Evolutionary conservation across 23 tunicate species (phyloP).

Genomic region (Ciona savignyi): DNA sequence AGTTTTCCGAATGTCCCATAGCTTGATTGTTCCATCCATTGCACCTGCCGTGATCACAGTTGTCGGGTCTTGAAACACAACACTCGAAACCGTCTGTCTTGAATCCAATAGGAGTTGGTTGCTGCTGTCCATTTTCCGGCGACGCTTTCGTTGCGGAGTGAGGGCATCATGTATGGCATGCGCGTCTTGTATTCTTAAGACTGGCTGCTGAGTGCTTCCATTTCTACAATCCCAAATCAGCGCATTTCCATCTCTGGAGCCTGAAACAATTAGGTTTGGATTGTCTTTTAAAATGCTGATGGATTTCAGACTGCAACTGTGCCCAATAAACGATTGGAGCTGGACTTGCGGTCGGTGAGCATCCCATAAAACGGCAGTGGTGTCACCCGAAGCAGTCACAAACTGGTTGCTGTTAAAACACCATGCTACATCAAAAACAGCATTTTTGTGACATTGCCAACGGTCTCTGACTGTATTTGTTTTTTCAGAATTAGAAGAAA

Average conservation of each 20-base stretch:
- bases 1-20: constrained; percentile 84
- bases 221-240: constrained; percentile 64
- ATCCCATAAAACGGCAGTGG: constrained; percentile 84
- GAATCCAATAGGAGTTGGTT: constrained; percentile 49
- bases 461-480: neutral
- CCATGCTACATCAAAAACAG: constrained; percentile 84
- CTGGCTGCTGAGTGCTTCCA: constrained; percentile 8
- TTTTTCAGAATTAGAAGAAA: neutral
- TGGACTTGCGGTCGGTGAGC: constrained; percentile 3
- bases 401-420: constrained; percentile 17
- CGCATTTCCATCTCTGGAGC: constrained; percentile 89
- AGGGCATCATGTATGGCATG: constrained; percentile 56
- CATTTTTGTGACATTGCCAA: constrained; percentile 55
- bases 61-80: constrained; percentile 39
- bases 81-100: constrained; percentile 71
- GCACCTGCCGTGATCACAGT: constrained; percentile 70
- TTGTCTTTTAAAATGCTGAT: constrained; percentile 31
- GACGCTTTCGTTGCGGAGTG: constrained; percentile 61
- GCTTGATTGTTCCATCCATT: constrained; percentile 71
- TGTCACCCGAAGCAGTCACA: constrained; percentile 89
- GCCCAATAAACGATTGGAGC: constrained; percentile 30
- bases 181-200: constrained; percentile 52
- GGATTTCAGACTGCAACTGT: constrained; percentile 75
- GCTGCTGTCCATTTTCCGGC: constrained; percentile 5
- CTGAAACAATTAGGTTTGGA: constrained; percentile 62